phyloP scores from a whole-genome alignment of 2,888 invertebrate genomes.

The Pomacea canaliculata region DNA sequence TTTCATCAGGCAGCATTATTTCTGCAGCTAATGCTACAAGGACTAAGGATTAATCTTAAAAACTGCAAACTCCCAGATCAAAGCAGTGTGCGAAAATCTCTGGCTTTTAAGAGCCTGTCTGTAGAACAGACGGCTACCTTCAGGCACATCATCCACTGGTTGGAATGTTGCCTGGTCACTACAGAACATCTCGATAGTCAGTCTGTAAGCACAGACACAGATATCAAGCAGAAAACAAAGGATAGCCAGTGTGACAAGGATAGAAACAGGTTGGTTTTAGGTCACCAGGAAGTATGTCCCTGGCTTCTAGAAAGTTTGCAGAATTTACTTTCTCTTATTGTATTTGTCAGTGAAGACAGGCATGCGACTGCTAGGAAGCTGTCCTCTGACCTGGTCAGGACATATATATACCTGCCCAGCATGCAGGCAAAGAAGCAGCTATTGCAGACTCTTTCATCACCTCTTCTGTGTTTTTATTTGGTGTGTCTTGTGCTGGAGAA shows the following conservation, averaged over 20 bases:
- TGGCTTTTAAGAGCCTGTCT: constrained; percentile 40
- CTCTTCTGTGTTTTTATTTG: constrained; percentile 43
- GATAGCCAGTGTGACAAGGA: too few relatives aligned
- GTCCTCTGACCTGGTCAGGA: constrained; percentile 38
- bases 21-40: constrained; percentile 33
- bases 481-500: constrained; percentile 42
- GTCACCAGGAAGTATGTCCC: constrained; percentile 6
- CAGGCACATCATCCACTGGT: constrained; percentile 39
- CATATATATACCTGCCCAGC: constrained; percentile 44
- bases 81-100: constrained; percentile 33
- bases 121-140: constrained; percentile 33
- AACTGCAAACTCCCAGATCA: constrained; percentile 34
- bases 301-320: constrained; percentile 35
- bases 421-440: constrained; percentile 40
- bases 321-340: constrained; percentile 38
- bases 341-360: constrained; percentile 43
- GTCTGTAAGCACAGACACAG: constrained; percentile 19
- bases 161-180: constrained; percentile 25
- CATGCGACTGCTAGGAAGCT: constrained; percentile 42
- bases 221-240: neutral
- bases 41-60: constrained; percentile 38
- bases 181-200: constrained; percentile 11
- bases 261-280: too few relatives aligned
- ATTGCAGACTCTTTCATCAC: constrained; percentile 41
- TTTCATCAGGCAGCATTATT: constrained; percentile 30